A percentile compares a stretch with the other conserved stretches of the same genome.
Evolutionary conservation across 2,113 vertebrate genomes (phyloP).

Genomic region (Tetraodon nigroviridis): DNA sequence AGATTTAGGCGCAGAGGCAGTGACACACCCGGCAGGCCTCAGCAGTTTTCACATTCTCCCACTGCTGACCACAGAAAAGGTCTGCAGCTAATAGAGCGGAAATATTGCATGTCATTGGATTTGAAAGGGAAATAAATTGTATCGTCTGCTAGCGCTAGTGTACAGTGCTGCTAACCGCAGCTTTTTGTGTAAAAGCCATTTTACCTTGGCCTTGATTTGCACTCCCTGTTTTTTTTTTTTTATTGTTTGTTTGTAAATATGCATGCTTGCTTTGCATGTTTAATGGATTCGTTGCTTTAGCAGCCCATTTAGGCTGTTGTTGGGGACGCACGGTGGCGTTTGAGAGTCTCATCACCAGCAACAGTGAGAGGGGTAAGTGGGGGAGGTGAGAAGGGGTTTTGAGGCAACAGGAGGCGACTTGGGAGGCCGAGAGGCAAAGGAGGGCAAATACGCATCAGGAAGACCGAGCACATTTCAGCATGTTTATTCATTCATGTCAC

Average conservation of each 20-base stretch:
- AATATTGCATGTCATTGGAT: slow-evolving; percentile 13
- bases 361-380: no score
- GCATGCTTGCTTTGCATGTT: no score
- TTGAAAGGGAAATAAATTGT: neutral
- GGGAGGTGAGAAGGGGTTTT: no score
- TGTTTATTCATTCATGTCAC: slow-evolving; percentile 33
- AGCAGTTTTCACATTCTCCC: neutral
- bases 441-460: no score
- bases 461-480: slow-evolving; percentile 23
- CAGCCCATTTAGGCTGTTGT: no score
- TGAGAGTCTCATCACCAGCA: no score
- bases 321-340: no score
- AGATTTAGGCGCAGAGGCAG: slow-evolving; percentile 21
- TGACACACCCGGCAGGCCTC: slow-evolving; percentile 9
- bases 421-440: no score
- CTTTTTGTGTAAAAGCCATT: neutral
- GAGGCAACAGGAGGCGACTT: no score
- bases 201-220: no score
- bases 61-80: neutral
- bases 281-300: no score
- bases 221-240: neutral
- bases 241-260: no score
- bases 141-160: neutral
- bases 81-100: slow-evolving; percentile 8
- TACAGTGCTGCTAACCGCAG: neutral